A percentile compares a stretch with the other conserved stretches of the same genome.
Conservation (phyloP, 1,140 invertebrate species). For the Pseudachorutes palmiensis region DNA sequence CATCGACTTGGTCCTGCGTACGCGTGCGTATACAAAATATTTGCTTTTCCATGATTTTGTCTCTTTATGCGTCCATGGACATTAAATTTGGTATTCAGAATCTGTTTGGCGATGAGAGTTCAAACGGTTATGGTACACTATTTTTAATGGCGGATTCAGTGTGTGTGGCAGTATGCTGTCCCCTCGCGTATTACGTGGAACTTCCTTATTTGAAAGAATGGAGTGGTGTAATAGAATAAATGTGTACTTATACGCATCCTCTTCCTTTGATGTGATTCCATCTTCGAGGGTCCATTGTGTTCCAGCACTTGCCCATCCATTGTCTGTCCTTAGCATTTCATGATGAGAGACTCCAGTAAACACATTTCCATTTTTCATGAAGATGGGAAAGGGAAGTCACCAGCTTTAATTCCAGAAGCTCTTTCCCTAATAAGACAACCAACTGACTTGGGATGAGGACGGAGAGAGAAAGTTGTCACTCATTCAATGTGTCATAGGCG, state of each 20-base stretch:
- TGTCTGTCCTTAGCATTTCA: neutral
- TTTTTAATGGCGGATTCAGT: too few relatives aligned
- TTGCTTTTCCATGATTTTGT: too few relatives aligned
- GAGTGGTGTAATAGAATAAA: constrained; percentile 3
- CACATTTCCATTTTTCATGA: neutral
- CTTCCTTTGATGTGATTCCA: neutral
- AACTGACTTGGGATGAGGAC: neutral
- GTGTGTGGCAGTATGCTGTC: too few relatives aligned
- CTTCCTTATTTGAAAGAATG: too few relatives aligned
- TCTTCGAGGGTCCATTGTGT: neutral
- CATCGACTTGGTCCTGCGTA: too few relatives aligned
- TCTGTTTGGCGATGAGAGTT: too few relatives aligned
- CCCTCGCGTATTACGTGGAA: too few relatives aligned
- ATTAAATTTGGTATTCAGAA: too few relatives aligned
- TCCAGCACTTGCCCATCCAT: neutral
- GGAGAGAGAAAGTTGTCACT: neutral
- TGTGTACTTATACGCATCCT: neutral
- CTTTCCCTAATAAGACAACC: neutral
- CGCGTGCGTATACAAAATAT: too few relatives aligned
- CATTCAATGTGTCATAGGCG: too few relatives aligned
- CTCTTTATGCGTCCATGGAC: too few relatives aligned
- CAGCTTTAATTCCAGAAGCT: neutral
- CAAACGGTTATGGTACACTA: too few relatives aligned
- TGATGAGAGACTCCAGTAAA: neutral
- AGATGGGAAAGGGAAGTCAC: neutral